Percentiles rank a stretch among this genome's conserved stretches.
Conservation (phyloP, 2,888 invertebrate species). For the Oasisia sp. region DNA sequence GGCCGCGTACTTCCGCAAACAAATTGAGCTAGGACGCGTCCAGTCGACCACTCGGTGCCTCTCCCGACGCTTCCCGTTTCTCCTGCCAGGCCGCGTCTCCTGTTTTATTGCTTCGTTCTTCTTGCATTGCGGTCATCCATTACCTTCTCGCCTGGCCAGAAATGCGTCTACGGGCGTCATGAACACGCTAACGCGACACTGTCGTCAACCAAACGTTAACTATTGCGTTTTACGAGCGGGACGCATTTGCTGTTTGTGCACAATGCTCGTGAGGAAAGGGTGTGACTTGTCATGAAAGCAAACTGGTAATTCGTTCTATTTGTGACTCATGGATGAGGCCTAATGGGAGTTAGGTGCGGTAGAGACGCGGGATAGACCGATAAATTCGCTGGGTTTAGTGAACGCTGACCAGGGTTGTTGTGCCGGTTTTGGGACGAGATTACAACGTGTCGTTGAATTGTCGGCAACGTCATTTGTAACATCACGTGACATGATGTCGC, state of each 20-base stretch:
- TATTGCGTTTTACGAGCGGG: conserved; percentile 9
- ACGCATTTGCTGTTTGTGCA: neutral
- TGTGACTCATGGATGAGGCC: neutral
- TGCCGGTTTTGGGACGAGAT: neutral
- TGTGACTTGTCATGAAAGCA: neutral
- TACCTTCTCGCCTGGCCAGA: neutral
- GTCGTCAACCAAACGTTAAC: neutral
- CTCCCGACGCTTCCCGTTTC: neutral
- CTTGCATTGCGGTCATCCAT: neutral
- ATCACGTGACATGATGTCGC: neutral
- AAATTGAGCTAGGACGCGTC: neutral
- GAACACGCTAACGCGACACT: neutral
- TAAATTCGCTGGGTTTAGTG: neutral
- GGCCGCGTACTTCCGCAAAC: neutral
- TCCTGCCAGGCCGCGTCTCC: neutral
- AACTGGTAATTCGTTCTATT: neutral
- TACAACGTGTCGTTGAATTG: neutral
- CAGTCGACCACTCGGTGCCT: neutral
- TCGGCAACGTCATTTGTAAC: neutral
- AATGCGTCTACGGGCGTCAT: neutral
- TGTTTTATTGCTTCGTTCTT: neutral
- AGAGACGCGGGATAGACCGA: neutral
- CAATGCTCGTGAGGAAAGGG: neutral
- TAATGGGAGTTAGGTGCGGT: neutral
- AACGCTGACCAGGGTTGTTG: neutral